Conservation (phyloP, 2,888 invertebrate species). For the Leptinotarsa haldemani region DNA sequence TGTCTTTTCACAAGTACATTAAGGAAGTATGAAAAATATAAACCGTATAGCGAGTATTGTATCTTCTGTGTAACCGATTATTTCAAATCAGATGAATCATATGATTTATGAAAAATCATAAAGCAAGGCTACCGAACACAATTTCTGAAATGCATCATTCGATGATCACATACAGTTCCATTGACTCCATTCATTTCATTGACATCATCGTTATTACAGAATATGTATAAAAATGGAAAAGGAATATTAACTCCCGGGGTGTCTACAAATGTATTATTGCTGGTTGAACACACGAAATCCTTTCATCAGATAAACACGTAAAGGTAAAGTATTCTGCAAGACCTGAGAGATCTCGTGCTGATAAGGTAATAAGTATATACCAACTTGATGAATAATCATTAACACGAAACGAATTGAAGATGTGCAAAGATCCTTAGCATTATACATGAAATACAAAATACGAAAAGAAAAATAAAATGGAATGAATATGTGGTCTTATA, state of each 20-base stretch:
- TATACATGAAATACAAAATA: too few species aligned
- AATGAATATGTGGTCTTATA: too few species aligned
- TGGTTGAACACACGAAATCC: conserved; percentile 6
- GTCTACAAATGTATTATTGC: not conserved
- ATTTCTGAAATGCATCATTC: conserved; percentile 1
- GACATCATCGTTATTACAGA: too few species aligned
- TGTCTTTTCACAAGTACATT: too few species aligned
- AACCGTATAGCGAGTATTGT: too few species aligned
- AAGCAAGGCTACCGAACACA: not conserved
- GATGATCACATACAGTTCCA: not conserved
- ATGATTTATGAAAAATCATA: too few species aligned
- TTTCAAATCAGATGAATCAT: too few species aligned
- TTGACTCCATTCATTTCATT: not conserved
- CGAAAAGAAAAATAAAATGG: too few species aligned
- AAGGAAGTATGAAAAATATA: too few species aligned
- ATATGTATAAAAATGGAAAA: not conserved
- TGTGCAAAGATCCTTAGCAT: not conserved
- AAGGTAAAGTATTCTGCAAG: not conserved
- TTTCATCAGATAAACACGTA: conserved; percentile 9
- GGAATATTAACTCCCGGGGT: not conserved
- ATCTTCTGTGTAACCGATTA: too few species aligned
- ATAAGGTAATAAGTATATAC: conserved; percentile 19
- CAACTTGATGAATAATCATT: conserved; percentile 9
- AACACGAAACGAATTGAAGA: conserved; percentile 8
- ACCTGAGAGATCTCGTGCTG: conserved; percentile 10